These are phyloP conservation scores for Epinotia nisella DNA, from an alignment of 2,888 invertebrate genomes.

Conservation along the genomic window DNA sequence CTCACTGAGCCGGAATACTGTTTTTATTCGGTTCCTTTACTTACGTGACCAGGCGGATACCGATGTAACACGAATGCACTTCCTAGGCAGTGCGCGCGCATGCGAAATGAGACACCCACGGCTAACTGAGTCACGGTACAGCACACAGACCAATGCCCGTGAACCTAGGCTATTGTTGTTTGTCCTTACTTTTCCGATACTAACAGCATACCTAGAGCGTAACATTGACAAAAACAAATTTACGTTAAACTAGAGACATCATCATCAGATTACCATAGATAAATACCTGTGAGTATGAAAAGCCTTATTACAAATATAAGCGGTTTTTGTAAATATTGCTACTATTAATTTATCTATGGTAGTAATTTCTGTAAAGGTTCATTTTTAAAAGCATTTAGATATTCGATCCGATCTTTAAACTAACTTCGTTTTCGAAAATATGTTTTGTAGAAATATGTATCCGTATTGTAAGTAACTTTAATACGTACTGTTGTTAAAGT, in stretches of 20 bases:
- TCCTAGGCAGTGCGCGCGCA: conserved; percentile 75
- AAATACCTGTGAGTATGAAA: not conserved
- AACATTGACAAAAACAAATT: too few species aligned
- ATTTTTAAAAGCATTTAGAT: too few species aligned
- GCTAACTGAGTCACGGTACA: conserved; percentile 65
- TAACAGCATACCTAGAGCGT: not conserved
- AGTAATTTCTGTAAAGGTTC: too few species aligned
- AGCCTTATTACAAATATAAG: too few species aligned
- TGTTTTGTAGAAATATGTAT: too few species aligned
- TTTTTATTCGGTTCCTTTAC: conserved; percentile 29
- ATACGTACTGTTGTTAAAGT: conserved; percentile 21
- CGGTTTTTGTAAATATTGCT: too few species aligned
- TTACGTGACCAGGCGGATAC: conserved; percentile 49
- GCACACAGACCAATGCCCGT: conserved; percentile 24
- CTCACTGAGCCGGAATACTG: conserved; percentile 15
- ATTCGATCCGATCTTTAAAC: not conserved
- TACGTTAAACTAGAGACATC: too few species aligned
- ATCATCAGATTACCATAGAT: not conserved
- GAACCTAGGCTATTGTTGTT: not conserved
- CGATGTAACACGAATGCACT: conserved; percentile 67
- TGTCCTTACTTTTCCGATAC: not conserved
- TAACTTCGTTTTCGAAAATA: not conserved
- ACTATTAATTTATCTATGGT: too few species aligned
- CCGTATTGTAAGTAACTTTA: too few species aligned
- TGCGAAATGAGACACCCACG: conserved; percentile 73